These are phyloP conservation scores for Mobula hypostoma DNA, from an alignment of 2,113 vertebrate genomes.

Conservation along the genomic window DNA sequence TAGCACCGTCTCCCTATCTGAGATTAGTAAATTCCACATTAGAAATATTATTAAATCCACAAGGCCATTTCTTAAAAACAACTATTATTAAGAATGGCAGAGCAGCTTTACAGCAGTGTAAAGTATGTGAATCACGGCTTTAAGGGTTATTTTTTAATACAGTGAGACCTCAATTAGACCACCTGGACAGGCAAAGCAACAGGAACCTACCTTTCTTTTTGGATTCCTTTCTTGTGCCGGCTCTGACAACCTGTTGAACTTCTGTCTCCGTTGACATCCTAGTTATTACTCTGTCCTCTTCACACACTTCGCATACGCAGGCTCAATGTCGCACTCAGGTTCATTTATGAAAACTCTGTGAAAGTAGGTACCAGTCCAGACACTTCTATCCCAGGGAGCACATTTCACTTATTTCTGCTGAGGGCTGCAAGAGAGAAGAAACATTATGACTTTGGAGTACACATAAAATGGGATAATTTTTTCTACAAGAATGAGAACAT, in stretches of 20 bases:
- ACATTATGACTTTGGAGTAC: conserved; percentile 32
- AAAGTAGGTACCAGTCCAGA: conserved; percentile 66
- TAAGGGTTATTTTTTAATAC: not conserved
- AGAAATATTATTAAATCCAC: not conserved
- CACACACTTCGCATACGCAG: conserved; percentile 56
- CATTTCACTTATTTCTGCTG: conserved; percentile 74
- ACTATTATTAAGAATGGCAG: not conserved
- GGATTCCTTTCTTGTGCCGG: conserved; percentile 95
- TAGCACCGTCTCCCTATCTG: not conserved
- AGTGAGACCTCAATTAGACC: not conserved
- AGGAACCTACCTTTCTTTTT: conserved; percentile 84
- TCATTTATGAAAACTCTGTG: conserved; percentile 84
- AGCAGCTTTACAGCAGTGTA: not conserved
- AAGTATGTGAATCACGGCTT: not conserved
- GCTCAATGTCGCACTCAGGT: conserved; percentile 78
- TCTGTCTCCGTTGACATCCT: conserved; percentile 99
- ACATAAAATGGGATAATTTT: not conserved
- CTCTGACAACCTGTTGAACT: conserved; percentile 97
- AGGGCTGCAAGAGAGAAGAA: conserved; percentile 59
- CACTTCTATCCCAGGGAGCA: conserved; percentile 67
- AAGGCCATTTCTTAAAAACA: not conserved
- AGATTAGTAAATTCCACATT: not conserved
- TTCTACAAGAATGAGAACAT: not conserved
- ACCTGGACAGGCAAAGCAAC: not conserved
- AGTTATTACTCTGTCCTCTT: conserved; percentile 85